Conservation (phyloP, 2,113 vertebrate species). For the Aphelocoma coerulescens region DNA sequence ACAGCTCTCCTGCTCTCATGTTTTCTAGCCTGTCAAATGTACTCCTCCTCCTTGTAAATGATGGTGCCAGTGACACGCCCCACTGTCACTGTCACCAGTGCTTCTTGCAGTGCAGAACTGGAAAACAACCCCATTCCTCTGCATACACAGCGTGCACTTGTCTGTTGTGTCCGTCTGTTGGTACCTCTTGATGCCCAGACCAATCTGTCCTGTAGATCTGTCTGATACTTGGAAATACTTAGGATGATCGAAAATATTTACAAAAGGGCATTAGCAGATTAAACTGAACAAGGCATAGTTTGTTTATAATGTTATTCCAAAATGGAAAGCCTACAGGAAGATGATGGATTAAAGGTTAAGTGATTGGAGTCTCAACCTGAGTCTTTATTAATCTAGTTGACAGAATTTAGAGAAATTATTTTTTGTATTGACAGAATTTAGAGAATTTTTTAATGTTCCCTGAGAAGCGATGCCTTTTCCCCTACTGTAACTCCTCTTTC, state of each 20-base stretch:
- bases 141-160: neutral
- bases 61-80: neutral
- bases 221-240: neutral
- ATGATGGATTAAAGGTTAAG: constrained; percentile 40
- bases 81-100: neutral
- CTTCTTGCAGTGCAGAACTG: neutral
- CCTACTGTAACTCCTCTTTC: neutral
- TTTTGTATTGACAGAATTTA: neutral
- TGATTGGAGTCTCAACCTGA: constrained; percentile 10
- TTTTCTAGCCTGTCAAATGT: neutral
- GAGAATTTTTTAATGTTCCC: neutral
- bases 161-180: neutral
- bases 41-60: neutral
- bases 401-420: neutral
- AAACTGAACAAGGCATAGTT: neutral
- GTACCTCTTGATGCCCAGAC: neutral
- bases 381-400: neutral
- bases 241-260: neutral
- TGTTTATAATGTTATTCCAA: neutral
- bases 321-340: constrained; percentile 1
- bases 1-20: neutral
- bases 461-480: neutral
- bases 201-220: neutral
- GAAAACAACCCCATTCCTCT: neutral
- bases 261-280: neutral